phyloP scores from a whole-genome alignment of 2,888 invertebrate genomes.

The Diarsia mendica region DNA sequence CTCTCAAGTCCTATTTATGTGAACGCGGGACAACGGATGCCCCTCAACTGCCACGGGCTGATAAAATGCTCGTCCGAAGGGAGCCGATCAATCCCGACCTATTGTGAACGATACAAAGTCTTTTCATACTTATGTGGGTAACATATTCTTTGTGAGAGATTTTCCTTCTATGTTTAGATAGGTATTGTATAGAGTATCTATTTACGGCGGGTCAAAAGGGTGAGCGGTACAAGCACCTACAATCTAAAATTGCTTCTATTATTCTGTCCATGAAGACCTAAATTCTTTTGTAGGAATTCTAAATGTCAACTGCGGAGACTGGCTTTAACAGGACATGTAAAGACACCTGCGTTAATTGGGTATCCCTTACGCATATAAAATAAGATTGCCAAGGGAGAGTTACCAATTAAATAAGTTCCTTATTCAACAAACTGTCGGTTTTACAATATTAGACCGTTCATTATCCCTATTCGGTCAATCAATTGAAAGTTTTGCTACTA shows the following conservation, averaged over 20 bases:
- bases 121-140: conserved; percentile 68
- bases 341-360: conserved; percentile 1
- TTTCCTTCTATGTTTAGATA: conserved; percentile 61
- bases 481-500: neutral
- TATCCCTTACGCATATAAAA: neutral
- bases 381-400: conserved; percentile 2
- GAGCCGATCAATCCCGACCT: conserved; percentile 75
- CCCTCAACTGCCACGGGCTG: conserved; percentile 75
- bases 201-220: conserved; percentile 52
- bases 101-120: conserved; percentile 75
- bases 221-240: conserved; percentile 17
- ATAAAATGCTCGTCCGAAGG: conserved; percentile 76
- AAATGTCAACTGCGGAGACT: neutral
- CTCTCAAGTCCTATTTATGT: conserved; percentile 70
- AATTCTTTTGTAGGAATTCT: conserved; percentile 21
- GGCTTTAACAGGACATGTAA: neutral
- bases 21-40: conserved; percentile 70
- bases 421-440: neutral
- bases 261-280: conserved; percentile 21
- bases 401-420: neutral
- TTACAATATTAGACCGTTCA: neutral
- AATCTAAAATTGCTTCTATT: conserved; percentile 45
- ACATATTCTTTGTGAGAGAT: conserved; percentile 67
- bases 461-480: neutral
- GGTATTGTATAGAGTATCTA: conserved; percentile 56